Base-by-base conservation (phyloP, 2,888 invertebrate species). In the Crossocerus cetratus region DNA sequence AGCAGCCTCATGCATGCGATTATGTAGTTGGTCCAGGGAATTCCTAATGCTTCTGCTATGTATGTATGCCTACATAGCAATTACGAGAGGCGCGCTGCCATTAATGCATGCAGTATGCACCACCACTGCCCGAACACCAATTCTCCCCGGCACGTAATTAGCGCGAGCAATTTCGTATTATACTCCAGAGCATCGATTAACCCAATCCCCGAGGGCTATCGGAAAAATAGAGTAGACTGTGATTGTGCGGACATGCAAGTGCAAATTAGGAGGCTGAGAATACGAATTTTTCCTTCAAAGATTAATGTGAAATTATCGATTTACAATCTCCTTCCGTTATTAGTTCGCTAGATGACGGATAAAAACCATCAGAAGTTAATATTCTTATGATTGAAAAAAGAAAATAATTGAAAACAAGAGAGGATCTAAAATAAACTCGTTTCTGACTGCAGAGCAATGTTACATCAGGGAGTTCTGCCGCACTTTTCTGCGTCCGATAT, bases 121-220 rank as follows among this genome's bases (percentile, higher is more conserved):
- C 44, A 16, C 61, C 61, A 62, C 20, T 55, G 32, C 32, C 32
- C 32, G 5, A 32, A 32, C 32, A 32, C 8, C 54, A 66, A 65
- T 57, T 55, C 22, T 18, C 32, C 56, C 45, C 45, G 49, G 62
- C 44, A 65, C 23, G 66, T 58, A 78, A 70, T 73, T 79, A 79
- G 60, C 67, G 58, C 16, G 23, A 14, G n/a, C 54, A 43, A 45
- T 18, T 65, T 22, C 63, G 57, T 23, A 43, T n/a, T 11, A 59
- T 60, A 32, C 32, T 75, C 62, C 44, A 72, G 72, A 64, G 42
- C 49, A 64, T 69, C 60, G 57, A 43, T 44, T 42, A 57, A 69
- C 71, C 65, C 20, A 22, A 3, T 14, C 16, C 32, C 32, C 11
- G 32, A 4, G 11, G 32, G 0, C 4, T 32, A 4, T 32, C 32